phyloP scores from a whole-genome alignment of 2,888 invertebrate species.

The Dorcus parallelipipedus region DNA sequence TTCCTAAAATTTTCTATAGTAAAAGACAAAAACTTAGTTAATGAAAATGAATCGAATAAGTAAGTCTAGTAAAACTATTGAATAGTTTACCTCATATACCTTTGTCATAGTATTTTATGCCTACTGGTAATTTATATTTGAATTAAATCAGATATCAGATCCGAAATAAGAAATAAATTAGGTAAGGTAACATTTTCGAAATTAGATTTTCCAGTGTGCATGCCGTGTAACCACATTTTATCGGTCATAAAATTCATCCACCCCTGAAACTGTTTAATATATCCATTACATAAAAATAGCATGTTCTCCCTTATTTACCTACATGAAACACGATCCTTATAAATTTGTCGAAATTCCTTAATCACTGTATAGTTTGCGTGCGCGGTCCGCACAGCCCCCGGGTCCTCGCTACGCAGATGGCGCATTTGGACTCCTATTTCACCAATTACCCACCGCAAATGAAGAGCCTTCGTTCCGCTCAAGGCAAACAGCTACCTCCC shows the following conservation, averaged over 20 bases:
- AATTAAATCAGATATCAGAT: neutral
- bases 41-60: no score
- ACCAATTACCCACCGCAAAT: conserved; percentile 26
- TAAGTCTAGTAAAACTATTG: no score
- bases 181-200: neutral
- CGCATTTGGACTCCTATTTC: conserved; percentile 23
- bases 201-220: neutral
- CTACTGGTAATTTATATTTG: no score
- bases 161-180: neutral
- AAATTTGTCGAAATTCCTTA: conserved; percentile 37
- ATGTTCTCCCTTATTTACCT: conserved; percentile 27
- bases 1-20: no score
- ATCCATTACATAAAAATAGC: neutral
- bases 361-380: neutral
- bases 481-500: conserved; percentile 15
- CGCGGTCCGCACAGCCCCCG: conserved; percentile 8
- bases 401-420: conserved; percentile 27
- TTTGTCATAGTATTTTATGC: no score
- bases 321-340: conserved; percentile 31
- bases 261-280: no score
- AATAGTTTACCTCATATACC: no score
- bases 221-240: neutral
- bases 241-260: neutral
- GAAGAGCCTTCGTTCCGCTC: conserved; percentile 22
- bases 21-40: no score